phyloP scores from a whole-genome alignment of 2,888 invertebrate genomes.

The Galerucella calmariensis region DNA sequence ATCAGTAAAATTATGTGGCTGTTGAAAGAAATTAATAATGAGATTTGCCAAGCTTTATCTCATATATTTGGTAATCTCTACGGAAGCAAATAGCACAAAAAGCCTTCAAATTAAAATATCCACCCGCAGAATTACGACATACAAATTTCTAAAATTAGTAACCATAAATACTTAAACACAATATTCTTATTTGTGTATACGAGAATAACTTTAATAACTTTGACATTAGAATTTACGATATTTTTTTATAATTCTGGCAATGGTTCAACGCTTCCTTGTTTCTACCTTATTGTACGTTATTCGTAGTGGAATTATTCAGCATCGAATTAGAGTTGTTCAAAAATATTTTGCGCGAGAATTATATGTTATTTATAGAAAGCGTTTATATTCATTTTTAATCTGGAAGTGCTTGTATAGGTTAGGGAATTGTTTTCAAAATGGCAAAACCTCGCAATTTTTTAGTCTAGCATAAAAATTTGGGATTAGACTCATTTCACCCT shows the following conservation, averaged over 20 bases:
- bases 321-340: background rate
- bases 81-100: no score
- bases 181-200: background rate
- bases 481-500: no score
- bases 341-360: background rate
- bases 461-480: no score
- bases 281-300: background rate
- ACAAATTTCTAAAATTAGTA: background rate
- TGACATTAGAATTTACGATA: background rate
- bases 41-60: no score
- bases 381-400: background rate
- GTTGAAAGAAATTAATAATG: no score
- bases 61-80: no score
- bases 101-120: background rate
- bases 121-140: background rate
- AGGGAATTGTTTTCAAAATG: no score
- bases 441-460: no score
- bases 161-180: background rate
- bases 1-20: no score
- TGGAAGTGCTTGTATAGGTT: background rate
- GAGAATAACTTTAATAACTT: background rate
- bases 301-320: background rate
- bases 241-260: conserved; percentile 2
- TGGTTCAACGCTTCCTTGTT: conserved; percentile 13
- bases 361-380: background rate